Percentiles rank a stretch among this genome's conserved stretches.
Conservation (phyloP, 2,888 invertebrate genomes). For the Dendrolimus pini region DNA sequence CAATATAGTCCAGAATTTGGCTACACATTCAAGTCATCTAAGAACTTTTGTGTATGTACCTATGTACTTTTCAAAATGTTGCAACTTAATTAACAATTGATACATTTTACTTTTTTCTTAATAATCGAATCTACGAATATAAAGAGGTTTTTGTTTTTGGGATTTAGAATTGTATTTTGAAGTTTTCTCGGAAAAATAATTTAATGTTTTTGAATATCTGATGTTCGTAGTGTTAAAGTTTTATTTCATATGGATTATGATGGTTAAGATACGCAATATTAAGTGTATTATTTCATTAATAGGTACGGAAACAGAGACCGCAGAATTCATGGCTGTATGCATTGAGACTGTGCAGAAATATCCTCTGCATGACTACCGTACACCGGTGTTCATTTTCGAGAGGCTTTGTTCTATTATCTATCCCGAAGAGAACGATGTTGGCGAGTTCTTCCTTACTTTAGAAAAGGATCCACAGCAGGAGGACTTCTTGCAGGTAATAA, state of each 20-base stretch:
- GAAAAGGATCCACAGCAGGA: constrained; percentile 99
- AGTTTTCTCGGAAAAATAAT: no score
- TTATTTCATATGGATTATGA: no score
- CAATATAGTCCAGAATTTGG: no score
- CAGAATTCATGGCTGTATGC: constrained; percentile 97
- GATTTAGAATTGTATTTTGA: no score
- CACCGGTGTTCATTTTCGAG: constrained; percentile 98
- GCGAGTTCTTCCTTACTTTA: constrained; percentile 96
- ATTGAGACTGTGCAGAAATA: constrained; percentile 96
- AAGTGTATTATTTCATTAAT: constrained; percentile 4
- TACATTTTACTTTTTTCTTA: no score
- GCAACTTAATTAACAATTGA: no score
- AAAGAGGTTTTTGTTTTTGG: neutral
- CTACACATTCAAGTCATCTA: no score
- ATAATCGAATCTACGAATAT: neutral
- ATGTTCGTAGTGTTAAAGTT: no score
- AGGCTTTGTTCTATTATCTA: constrained; percentile 97
- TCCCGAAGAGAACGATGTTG: constrained; percentile 97
- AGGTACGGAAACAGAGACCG: constrained; percentile 96
- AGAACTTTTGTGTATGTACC: no score
- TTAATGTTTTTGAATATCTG: no score
- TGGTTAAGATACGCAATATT: no score
- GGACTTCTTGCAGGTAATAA: constrained; percentile 91
- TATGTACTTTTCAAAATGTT: no score
- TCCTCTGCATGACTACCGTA: constrained; percentile 93